Base-by-base conservation (phyloP, 2,797 vertebrate genomes). In the Melanotaenia nigrans region DNA sequence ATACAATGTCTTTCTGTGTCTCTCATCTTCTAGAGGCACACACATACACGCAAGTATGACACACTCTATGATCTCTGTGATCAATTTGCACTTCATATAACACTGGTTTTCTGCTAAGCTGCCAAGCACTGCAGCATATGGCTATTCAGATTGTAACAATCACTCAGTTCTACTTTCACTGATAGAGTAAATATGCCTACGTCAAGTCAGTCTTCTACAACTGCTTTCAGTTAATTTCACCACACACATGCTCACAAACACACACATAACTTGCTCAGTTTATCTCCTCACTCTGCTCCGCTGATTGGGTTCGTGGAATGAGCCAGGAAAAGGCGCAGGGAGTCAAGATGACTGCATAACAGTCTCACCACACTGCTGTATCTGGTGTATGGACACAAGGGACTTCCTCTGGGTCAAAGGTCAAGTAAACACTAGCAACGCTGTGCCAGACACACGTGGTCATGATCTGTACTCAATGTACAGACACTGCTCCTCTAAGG, bases 371-470 rank as follows among this genome's bases (percentile, higher is more conserved):
- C 36, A 11, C 68, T 64, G 73, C 66, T 71, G 66, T 59, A 74
- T 86, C 76, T 82, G 69, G 81, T 73, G 68, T 57, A 70, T 32
- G 68, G 72, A 85, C 82, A 79, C 75, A 51, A 70, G 81, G 74
- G 82, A 74, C 71, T 49, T 45, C 67, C 71, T 60, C 32, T 7
- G 64, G 63, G 88, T 87, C 84, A 90, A 67, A 84, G 91, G 88
- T 91, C 89, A 73, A 53, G 82, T 82, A 90, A 87, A 91, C 85
- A 69, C 58, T 9, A 53, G 73, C 81, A 63, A 66, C 0, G 47
- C 67, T 59, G 74, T 56, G 61, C 20, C 73, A 84, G 78, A 83
- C 61, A 40, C 75, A 79, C 40, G 61, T 78, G 81, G 77, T 59
- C 75, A 20, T 1, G 66, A 73, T 60, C 63, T 65, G 71, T 45